Base-by-base conservation (phyloP, 2,888 invertebrate genomes). In the Ptilodon capucinus region DNA sequence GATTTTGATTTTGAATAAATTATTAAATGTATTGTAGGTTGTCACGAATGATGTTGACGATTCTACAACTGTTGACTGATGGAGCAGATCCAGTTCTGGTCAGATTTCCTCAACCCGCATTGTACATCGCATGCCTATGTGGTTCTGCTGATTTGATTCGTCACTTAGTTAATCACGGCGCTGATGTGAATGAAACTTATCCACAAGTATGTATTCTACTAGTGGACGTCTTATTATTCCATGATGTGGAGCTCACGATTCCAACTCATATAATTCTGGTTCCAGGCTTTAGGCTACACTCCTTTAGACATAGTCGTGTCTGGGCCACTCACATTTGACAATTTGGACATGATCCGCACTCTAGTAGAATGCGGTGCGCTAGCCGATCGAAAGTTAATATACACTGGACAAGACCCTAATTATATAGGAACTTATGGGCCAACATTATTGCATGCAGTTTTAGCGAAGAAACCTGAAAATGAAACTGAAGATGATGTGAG, bases 1-100 rank as follows among this genome's bases (percentile, higher is more conserved):
- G 7, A 21, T 21, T 21, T 21, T 6, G 21, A n/a, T n/a, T 21
- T 6, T 6, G 21, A 21, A 21, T 6, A 21, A 21, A 21, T 4
- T 4, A 23, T 21, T 17, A 23, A 17, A 36, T 51, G 28, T 4
- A 60, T 69, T 67, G n/a, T 28, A 30, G 92, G 54, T 59, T 78
- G 48, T 68, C 78, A 28, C 59, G 49, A 23, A 78, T 77, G 30
- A 74, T 76, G 69, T 23, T 52, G 13, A 83, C 84, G 0, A 81
- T 89, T 43, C 39, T 67, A 0, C 78, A 82, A 51, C 55, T 90
- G 23, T 54, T 89, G 34, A 44, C 58, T 1, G 73, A 81, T 41
- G 89, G 88, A 8, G 88, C 89, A 0, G 66, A 83, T 49, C 86
- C 87, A 0, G 67, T 62, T 7, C 61, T 76, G 13, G 79, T 83